Percentiles rank a stretch among this genome's conserved stretches.
Conservation (phyloP, 92 coral and sea anemone species). For the Epizoanthus illoricatus region DNA sequence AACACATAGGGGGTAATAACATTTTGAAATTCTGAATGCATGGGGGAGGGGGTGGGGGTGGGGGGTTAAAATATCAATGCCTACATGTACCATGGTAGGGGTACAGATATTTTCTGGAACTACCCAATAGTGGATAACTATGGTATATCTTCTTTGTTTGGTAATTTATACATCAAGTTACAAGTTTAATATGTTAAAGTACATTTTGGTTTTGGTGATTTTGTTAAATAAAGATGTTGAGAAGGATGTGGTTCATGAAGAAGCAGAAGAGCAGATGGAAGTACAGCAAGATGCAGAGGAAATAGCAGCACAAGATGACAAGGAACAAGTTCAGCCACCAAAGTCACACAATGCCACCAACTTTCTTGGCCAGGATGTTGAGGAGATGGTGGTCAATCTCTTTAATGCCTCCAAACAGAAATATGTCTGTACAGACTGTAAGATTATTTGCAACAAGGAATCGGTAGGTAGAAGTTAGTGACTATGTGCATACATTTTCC, state of each 20-base stretch:
- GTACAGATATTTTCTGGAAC: too few species aligned
- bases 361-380: slow-evolving; percentile 84
- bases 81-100: too few species aligned
- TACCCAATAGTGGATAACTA: too few species aligned
- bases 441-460: slow-evolving; percentile 80
- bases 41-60: too few species aligned
- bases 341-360: slow-evolving; percentile 35
- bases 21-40: too few species aligned
- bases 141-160: too few species aligned
- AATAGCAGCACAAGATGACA: slow-evolving; percentile 19
- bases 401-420: slow-evolving; percentile 69
- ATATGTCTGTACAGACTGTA: slow-evolving; percentile 83
- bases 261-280: slow-evolving; percentile 1
- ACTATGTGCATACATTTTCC: too few species aligned
- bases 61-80: too few species aligned
- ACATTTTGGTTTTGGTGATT: background rate
- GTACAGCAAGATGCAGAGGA: slow-evolving; percentile 31
- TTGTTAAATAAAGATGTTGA: background rate
- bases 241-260: background rate
- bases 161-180: too few species aligned
- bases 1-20: too few species aligned
- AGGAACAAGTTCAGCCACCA: background rate
- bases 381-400: slow-evolving; percentile 61
- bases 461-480: slow-evolving; percentile 33
- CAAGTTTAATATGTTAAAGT: too few species aligned